These are phyloP conservation scores for Alectoris magna DNA, from an alignment of 2,797 vertebrate genomes.

Conservation along the genomic window DNA sequence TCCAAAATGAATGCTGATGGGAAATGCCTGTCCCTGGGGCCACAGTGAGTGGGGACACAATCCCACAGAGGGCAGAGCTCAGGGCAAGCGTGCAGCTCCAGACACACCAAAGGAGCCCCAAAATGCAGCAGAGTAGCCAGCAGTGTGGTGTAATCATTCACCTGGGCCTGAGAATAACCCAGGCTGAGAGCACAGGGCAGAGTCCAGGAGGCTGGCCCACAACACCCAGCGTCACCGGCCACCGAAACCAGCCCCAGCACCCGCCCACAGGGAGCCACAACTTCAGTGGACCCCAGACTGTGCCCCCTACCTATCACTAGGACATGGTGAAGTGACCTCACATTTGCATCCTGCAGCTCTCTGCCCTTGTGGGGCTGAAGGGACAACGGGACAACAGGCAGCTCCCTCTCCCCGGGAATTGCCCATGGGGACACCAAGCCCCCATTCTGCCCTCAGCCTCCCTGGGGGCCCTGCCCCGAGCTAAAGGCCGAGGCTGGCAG, in stretches of 20 bases:
- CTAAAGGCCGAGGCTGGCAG: constrained; percentile 37
- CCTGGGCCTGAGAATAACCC: accelerated
- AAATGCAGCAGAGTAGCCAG: not conserved
- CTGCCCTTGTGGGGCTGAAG: accelerated
- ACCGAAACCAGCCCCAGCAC: accelerated
- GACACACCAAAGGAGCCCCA: not conserved
- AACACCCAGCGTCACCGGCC: not conserved
- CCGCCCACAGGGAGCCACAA: not conserved
- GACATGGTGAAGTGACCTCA: not conserved
- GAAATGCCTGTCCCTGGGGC: not conserved
- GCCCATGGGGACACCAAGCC: not conserved
- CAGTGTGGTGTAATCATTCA: constrained; percentile 34
- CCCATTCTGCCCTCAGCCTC: not conserved
- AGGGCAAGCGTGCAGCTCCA: not conserved
- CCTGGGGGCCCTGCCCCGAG: not conserved
- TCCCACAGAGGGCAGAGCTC: not conserved
- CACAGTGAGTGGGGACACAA: not conserved
- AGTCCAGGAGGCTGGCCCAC: not conserved
- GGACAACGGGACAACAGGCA: not conserved
- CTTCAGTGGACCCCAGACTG: not conserved
- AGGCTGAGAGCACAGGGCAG: not conserved
- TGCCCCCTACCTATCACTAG: accelerated
- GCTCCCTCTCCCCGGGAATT: not conserved
- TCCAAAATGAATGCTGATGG: accelerated
- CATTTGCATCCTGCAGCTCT: accelerated